Percentiles rank a stretch among this genome's conserved stretches.
Evolutionary conservation across 2,113 vertebrate species (phyloP).

Genomic region (Lepisosteus osseus): DNA sequence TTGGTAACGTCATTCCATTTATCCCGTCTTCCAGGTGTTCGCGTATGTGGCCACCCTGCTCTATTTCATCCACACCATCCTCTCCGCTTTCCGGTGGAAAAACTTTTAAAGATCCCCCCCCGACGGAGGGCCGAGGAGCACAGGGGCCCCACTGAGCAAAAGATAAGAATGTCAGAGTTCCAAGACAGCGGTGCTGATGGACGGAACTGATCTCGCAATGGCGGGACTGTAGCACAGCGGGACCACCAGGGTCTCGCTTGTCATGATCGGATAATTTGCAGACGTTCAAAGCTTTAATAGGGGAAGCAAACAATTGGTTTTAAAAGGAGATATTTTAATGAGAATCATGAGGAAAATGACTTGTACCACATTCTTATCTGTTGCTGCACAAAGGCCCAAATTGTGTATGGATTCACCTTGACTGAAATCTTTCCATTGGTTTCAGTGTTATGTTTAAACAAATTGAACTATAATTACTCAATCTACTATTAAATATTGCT

Average conservation of each 20-base stretch:
- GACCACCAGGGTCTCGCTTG: no score
- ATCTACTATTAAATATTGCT: no score
- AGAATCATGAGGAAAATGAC: no score
- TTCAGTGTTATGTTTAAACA: constrained; percentile 24
- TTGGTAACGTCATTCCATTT: not conserved
- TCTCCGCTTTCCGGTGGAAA: constrained; percentile 65
- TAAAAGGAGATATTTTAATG: no score
- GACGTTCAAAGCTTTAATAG: no score
- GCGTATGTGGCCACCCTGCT: constrained; percentile 61
- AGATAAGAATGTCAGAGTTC: not conserved
- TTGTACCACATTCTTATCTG: no score
- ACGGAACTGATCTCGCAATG: not conserved
- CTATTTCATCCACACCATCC: constrained; percentile 74
- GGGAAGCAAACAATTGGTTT: no score
- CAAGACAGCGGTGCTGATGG: not conserved
- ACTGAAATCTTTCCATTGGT: constrained; percentile 4
- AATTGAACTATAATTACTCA: not conserved
- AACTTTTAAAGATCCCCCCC: constrained; percentile 42
- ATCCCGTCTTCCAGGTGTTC: constrained; percentile 67
- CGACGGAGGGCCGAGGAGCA: not conserved
- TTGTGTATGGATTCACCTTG: no score
- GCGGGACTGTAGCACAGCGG: no score
- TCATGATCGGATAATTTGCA: no score
- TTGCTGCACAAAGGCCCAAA: no score
- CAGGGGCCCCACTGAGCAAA: not conserved